phyloP scores from a whole-genome alignment of 2,797 vertebrate species.

The Dromococcyx pavoninus region DNA sequence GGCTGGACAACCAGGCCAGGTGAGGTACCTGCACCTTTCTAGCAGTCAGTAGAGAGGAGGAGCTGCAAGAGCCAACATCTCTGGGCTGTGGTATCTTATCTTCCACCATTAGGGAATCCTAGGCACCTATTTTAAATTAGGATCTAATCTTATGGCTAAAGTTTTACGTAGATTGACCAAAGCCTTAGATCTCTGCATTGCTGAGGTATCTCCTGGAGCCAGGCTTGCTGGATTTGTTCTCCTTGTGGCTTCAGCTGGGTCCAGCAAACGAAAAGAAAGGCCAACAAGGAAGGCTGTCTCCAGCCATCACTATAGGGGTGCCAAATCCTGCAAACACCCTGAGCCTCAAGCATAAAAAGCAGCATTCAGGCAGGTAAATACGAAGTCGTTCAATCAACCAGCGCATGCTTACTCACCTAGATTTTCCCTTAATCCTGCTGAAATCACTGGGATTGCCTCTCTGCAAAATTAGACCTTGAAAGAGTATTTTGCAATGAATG shows the following conservation, averaged over 20 bases:
- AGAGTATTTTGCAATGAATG: background rate
- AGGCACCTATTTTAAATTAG: background rate
- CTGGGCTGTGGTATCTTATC: background rate
- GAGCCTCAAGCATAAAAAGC: background rate
- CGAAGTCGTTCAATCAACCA: background rate
- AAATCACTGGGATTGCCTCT: background rate
- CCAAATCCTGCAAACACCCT: background rate
- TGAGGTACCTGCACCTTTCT: background rate
- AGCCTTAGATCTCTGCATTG: background rate
- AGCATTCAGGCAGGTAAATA: background rate
- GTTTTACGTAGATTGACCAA: background rate
- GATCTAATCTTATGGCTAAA: background rate
- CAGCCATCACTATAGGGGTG: rapidly evolving
- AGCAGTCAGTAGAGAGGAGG: background rate
- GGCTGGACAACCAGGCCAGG: background rate
- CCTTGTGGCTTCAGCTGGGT: background rate
- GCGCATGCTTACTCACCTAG: background rate
- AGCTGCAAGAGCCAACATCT: background rate
- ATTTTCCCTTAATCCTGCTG: background rate
- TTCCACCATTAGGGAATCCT: background rate
- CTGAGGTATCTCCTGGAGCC: background rate
- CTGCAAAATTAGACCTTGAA: background rate
- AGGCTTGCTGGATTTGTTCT: background rate
- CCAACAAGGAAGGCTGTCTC: background rate
- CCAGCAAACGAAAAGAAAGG: background rate